Base-by-base conservation (phyloP, 37 sponge, comb jelly and placozoan genomes). In the Aplysina aerophoba region DNA sequence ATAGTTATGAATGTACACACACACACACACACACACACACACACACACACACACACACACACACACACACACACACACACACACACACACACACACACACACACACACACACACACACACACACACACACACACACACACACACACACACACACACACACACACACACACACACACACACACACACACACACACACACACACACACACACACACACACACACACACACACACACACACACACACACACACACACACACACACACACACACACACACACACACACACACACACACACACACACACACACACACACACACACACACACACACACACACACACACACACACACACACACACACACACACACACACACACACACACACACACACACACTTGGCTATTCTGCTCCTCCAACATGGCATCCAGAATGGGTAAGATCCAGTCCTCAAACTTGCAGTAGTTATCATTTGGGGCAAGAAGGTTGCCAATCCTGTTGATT, bases 381-480 rank as follows among this genome's bases (percentile, higher is more conserved):
- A 62, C 31, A 64, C 58, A 35, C 35, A 54, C 55, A 67, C 75
- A 33, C 31, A 94, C 95, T 77, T 92, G 56, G 4, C 31, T 85
- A 21, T 79, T 93, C 80, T 99, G 96, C 84, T 98, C 95, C 58
- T 90, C 90, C 30, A 94, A 55, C 89, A 99, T 86, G 0, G 57
- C 15, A 56, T 93, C 92, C 53, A 97, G 73, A 57, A 99, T 89
- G 16, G 97, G 99, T 82, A 90, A 88, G 5, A 99, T 54, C 97
- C 97, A 99, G 55, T 92, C 90, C 78, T 99, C 99, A 91, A 99
- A 97, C 86, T 91, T 91, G 74, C 92, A 89, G 83, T 99, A 99
- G 86, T 95, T 97, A 73, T 89, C 81, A 87, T 97, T 97, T 8
- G 99, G 99, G 5, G 92, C 95, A 33, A 99, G 80, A 27, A 99